phyloP scores from a whole-genome alignment of 2,888 invertebrate species.

The Therioaphis trifolii region DNA sequence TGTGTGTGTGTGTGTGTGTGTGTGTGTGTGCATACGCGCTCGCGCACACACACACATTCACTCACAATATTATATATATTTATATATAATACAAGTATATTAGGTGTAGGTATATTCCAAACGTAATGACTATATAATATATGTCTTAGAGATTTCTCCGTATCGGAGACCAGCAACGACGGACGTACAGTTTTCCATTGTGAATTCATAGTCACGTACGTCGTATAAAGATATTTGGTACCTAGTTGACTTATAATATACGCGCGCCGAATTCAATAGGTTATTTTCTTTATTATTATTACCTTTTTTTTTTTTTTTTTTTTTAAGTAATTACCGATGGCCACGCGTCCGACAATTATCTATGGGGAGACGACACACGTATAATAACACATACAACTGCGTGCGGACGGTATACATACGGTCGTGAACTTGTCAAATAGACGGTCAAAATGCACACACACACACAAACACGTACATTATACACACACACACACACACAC shows the following conservation, averaged over 20 bases:
- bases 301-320: neutral
- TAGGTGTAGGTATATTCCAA: neutral
- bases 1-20: neutral
- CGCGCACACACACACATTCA: neutral
- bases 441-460: slow-evolving; percentile 30
- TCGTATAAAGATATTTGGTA: slow-evolving; percentile 60
- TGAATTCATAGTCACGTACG: slow-evolving; percentile 61
- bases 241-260: slow-evolving; percentile 46
- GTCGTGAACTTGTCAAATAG: slow-evolving; percentile 57
- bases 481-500: neutral
- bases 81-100: too few species aligned
- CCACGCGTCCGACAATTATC: slow-evolving; percentile 61
- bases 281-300: slow-evolving; percentile 47
- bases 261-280: slow-evolving; percentile 60
- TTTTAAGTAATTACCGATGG: slow-evolving; percentile 57
- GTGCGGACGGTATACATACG: neutral
- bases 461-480: too few species aligned
- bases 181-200: slow-evolving; percentile 27
- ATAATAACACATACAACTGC: neutral
- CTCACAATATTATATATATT: too few species aligned
- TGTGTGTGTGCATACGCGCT: neutral
- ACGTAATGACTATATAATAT: slow-evolving; percentile 29
- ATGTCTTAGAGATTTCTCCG: slow-evolving; percentile 24
- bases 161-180: neutral
- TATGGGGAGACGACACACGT: slow-evolving; percentile 22